Evolutionary conservation across 1,140 invertebrate species (phyloP), one percentile per base, ranked within the genome.

Genomic region (Trichonephila clavata): DNA sequence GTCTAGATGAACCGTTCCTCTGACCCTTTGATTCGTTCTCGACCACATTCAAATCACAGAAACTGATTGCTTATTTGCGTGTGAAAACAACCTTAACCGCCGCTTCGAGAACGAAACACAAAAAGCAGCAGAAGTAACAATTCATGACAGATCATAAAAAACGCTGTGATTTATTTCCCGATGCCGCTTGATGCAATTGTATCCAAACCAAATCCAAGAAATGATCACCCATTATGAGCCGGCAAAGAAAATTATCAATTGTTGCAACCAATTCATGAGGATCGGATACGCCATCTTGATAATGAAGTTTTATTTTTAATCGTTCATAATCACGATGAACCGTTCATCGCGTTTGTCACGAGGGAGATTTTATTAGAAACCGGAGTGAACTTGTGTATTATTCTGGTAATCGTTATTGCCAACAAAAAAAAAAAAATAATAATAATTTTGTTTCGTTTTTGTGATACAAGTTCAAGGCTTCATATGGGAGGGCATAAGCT

Each of bases 271-370:
- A 24, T 68, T 24, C 8, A 24, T 68, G 65, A 27, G 2, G 21
- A 68, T 24, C 63, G 8, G 63, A 21, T n/a, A 10, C 63, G 63
- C 5, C 8, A 65, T n/a, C 65, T 68, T 27, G 65, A 68, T 68
- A n/a, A 50, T n/a, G 65, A 24, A 27, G 65, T n/a, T 68, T 68
- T 68, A 68, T 68, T 68, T 68, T 68, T 27, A 68, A 68, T 68
- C n/a, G n/a, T 24, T 10, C n/a, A 3, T 68, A 27, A 68, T 68
- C 65, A 27, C 24, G 65, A 24, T 68, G 65, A 68, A 14, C 24
- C 65, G 24, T 68, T 68, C 65, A 68, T 27, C n/a, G 24, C 7
- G 65, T 68, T 50, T 50, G 50, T 50, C 65, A 68, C 65, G 65
- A 68, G 13, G 24, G 2, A 50, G 21, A 14, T 68, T 68, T 68